Evolutionary conservation across 2,113 vertebrate species (phyloP).

Genomic region (Loxodonta africana): DNA sequence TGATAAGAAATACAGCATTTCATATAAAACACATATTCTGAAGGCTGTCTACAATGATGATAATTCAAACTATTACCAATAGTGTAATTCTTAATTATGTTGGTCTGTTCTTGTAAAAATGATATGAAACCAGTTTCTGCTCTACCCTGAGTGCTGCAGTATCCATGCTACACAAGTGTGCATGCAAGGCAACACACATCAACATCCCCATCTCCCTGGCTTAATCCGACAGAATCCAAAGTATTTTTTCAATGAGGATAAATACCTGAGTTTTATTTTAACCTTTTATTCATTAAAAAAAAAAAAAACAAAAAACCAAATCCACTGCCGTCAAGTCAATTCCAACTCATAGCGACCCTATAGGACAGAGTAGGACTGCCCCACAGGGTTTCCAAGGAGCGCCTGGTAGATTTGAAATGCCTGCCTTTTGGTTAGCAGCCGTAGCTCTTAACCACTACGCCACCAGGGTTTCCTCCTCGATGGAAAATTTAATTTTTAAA

Average conservation of each 20-base stretch:
- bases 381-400: too few relatives aligned
- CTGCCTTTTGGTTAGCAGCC: too few relatives aligned
- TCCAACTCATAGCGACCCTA: too few relatives aligned
- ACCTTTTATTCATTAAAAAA: not conserved
- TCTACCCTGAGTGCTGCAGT: not conserved
- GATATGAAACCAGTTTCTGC: not conserved
- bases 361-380: too few relatives aligned
- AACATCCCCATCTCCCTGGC: not conserved
- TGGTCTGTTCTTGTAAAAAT: not conserved
- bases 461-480: not conserved
- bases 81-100: not conserved
- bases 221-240: not conserved
- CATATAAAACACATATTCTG: not conserved
- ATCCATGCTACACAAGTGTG: accelerated
- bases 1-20: conserved; percentile 41
- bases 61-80: not conserved
- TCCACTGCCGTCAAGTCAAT: too few relatives aligned
- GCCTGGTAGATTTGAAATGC: too few relatives aligned
- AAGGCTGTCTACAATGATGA: not conserved
- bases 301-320: too few relatives aligned
- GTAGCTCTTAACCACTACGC: too few relatives aligned
- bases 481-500: not conserved
- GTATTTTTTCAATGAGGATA: conserved; percentile 7
- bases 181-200: not conserved
- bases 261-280: conserved; percentile 16